Conservation (phyloP, 23 tunicate genomes). For the Diplosoma virens region DNA sequence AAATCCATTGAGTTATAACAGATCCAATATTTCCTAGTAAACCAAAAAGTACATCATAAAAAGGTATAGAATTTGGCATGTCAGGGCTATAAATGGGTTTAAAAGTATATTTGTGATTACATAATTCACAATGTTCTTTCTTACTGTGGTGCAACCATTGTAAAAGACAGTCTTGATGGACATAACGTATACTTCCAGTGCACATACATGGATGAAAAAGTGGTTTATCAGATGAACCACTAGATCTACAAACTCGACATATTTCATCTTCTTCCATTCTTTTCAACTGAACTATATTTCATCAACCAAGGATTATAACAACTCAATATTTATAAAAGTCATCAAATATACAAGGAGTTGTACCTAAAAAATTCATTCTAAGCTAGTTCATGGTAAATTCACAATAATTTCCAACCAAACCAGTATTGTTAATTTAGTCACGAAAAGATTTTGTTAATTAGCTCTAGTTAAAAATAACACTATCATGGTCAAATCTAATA, state of each 20-base stretch:
- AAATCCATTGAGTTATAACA: conserved; percentile 72
- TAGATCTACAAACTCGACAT: conserved; percentile 76
- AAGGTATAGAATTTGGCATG: conserved; percentile 63
- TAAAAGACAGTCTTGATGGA: conserved; percentile 71
- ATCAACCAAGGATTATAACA: no score
- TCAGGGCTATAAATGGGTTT: conserved; percentile 90
- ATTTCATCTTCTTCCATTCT: conserved; percentile 50
- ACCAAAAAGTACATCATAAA: conserved; percentile 51
- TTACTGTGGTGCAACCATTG: conserved; percentile 68
- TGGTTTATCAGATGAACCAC: conserved; percentile 46
- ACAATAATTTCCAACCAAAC: no score
- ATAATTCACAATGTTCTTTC: conserved; percentile 84
- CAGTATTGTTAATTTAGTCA: no score
- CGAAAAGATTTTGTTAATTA: no score
- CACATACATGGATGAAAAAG: conserved; percentile 90
- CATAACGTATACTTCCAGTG: conserved; percentile 81
- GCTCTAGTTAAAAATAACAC: no score
- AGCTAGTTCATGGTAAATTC: no score
- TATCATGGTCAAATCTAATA: no score
- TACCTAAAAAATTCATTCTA: no score
- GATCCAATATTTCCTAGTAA: conserved; percentile 39
- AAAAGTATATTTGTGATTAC: conserved; percentile 81
- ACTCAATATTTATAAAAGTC: no score
- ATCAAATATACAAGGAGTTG: no score
- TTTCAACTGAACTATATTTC: no score